Evolutionary conservation across 2,113 vertebrate species (phyloP).

Genomic region (Paralichthys olivaceus): DNA sequence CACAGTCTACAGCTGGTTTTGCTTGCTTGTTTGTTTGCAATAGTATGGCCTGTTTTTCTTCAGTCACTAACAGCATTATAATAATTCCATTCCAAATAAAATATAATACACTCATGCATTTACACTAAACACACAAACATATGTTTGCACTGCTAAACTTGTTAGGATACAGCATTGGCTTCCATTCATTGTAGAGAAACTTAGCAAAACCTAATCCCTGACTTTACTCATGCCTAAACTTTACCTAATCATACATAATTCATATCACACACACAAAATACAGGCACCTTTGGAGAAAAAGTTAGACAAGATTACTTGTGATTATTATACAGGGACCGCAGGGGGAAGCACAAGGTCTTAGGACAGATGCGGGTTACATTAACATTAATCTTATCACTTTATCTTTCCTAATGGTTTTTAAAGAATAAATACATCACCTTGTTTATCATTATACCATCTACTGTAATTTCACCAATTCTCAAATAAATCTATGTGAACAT

Average conservation of each 20-base stretch:
- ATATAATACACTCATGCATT: neutral
- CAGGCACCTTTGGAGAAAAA: neutral
- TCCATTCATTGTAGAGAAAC: too few relatives aligned
- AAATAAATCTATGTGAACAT: neutral
- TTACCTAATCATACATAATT: too few relatives aligned
- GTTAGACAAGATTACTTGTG: too few relatives aligned
- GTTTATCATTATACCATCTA: too few relatives aligned
- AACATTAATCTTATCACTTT: neutral
- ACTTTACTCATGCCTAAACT: too few relatives aligned
- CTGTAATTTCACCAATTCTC: neutral
- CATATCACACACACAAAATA: neutral
- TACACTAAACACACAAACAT: neutral
- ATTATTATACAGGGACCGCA: neutral
- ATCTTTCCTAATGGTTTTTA: too few relatives aligned
- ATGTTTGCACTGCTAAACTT: too few relatives aligned
- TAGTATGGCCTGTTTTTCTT: neutral
- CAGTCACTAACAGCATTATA: too few relatives aligned
- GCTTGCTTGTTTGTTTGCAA: conserved; percentile 14
- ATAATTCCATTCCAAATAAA: neutral
- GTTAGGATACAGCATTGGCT: too few relatives aligned
- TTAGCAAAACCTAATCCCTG: too few relatives aligned
- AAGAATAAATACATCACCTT: too few relatives aligned
- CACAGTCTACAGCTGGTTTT: conserved; percentile 31
- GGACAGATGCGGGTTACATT: neutral
- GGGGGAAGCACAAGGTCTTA: neutral